These are phyloP conservation scores for Notamacropus eugenii DNA, from an alignment of 2,797 vertebrate genomes.

Conservation along the genomic window DNA sequence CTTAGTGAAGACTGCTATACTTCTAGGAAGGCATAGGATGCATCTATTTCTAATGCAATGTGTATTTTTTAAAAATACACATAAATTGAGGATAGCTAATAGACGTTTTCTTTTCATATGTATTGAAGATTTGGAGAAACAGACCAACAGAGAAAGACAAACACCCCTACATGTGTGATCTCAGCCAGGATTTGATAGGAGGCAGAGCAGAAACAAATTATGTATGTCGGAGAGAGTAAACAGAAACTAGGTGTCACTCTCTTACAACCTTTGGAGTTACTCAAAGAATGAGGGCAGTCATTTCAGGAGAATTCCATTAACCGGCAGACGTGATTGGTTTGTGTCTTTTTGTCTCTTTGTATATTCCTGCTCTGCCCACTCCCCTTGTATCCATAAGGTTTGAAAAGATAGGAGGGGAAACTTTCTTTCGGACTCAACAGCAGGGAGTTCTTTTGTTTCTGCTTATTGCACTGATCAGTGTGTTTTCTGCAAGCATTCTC, in stretches of 20 bases:
- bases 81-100: background rate
- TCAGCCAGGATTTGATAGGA: background rate
- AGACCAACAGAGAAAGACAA: background rate
- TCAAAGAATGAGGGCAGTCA: constrained; percentile 28
- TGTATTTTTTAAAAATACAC: background rate
- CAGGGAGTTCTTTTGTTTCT: constrained; percentile 54
- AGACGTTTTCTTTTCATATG: background rate
- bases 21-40: background rate
- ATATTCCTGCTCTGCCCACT: background rate
- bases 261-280: constrained; percentile 38
- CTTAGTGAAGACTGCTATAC: background rate
- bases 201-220: rapidly evolving
- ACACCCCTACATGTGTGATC: background rate
- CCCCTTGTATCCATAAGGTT: background rate
- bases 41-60: background rate
- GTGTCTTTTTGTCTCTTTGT: background rate
- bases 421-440: constrained; percentile 40
- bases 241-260: constrained; percentile 66
- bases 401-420: constrained; percentile 8
- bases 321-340: constrained; percentile 10
- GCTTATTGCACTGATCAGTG: constrained; percentile 68
- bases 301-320: constrained; percentile 43
- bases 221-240: background rate
- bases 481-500: constrained; percentile 54
- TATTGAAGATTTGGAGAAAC: background rate